Evolutionary conservation across 2,797 vertebrate species (phyloP).

Genomic region (Sarcoramphus papa): DNA sequence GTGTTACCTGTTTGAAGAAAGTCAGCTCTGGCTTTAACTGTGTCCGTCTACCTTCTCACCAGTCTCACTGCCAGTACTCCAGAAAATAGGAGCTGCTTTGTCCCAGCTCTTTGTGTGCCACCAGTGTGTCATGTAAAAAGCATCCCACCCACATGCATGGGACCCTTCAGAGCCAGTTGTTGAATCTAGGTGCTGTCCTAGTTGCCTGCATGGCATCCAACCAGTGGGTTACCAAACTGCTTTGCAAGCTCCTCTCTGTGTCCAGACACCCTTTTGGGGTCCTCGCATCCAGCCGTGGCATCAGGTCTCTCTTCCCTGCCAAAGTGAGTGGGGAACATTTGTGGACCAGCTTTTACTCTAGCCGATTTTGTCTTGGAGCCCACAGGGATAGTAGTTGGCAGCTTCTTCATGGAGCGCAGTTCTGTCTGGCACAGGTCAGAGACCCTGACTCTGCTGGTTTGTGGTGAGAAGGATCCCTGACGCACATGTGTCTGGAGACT

Average conservation of each 20-base stretch:
- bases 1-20: not conserved
- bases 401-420: not conserved
- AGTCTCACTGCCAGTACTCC: not conserved
- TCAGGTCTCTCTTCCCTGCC: not conserved
- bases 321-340: not conserved
- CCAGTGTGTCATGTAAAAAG: not conserved
- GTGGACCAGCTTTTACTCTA: not conserved
- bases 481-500: not conserved
- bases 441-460: not conserved
- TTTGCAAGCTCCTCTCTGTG: not conserved
- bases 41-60: not conserved
- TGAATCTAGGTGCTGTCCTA: not conserved
- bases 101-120: not conserved
- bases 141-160: not conserved
- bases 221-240: not conserved
- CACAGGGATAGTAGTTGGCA: not conserved
- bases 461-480: not conserved
- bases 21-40: not conserved
- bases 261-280: not conserved
- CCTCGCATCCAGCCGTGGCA: fast-evolving
- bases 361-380: not conserved
- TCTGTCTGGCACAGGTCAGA: not conserved
- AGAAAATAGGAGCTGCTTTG: not conserved
- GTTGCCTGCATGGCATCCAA: not conserved
- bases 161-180: not conserved